Conservation (phyloP, 2,797 vertebrate species). For the Eupleurogrammus muticus region DNA sequence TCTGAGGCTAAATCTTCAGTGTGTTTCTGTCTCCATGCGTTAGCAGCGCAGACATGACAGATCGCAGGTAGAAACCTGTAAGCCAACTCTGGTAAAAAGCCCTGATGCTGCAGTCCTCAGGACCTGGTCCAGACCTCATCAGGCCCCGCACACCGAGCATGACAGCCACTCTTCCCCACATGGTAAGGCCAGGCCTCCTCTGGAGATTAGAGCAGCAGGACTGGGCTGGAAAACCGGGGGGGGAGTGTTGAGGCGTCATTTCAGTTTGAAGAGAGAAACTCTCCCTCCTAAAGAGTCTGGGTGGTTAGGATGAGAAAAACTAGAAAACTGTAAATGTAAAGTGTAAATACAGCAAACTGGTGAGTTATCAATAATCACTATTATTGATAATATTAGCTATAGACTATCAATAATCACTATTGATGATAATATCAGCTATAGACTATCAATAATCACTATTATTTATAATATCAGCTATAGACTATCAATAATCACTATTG, state of each 20-base stretch:
- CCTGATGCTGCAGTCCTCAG: conserved; percentile 59
- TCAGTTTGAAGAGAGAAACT: too few species aligned
- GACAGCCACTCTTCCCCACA: conserved; percentile 46
- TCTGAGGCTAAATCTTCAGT: background rate
- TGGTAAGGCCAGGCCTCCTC: conserved; percentile 31
- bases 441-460: too few species aligned
- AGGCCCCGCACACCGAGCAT: conserved; percentile 36
- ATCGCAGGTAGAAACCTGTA: conserved; percentile 35
- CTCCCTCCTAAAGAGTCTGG: too few species aligned
- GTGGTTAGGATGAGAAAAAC: too few species aligned
- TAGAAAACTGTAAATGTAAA: too few species aligned
- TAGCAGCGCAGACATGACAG: conserved; percentile 5
- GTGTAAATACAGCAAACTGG: too few species aligned
- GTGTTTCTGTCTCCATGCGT: conserved; percentile 4
- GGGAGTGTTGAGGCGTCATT: background rate
- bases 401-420: too few species aligned
- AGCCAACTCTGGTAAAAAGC: conserved; percentile 55
- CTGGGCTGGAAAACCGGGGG: conserved; percentile 24
- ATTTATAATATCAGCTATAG: too few species aligned
- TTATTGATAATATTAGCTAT: too few species aligned
- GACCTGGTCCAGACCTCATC: conserved; percentile 61
- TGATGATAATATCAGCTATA: too few species aligned
- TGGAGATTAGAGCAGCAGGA: conserved; percentile 52
- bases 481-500: too few species aligned
- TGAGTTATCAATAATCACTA: too few species aligned